These are phyloP conservation scores for Thinocorus orbignyianus DNA, from an alignment of 2,113 vertebrate genomes.

Conservation along the genomic window DNA sequence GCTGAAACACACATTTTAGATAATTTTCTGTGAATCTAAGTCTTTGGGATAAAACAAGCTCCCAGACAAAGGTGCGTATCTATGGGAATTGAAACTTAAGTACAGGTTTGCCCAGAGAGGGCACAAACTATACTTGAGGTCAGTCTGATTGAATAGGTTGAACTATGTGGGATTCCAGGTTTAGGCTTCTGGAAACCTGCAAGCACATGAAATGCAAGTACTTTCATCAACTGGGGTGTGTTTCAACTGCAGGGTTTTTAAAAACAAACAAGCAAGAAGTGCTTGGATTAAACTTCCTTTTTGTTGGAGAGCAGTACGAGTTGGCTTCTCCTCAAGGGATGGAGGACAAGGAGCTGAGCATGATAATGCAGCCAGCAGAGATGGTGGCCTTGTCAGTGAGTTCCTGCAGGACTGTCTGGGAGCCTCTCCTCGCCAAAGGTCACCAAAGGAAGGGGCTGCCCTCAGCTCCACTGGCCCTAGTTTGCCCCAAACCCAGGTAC, in stretches of 20 bases:
- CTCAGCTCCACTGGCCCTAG: neutral
- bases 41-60: neutral
- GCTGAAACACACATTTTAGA: neutral
- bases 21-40: neutral
- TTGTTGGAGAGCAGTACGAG: neutral
- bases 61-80: neutral
- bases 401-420: neutral
- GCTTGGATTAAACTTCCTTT: neutral
- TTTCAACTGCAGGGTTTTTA: neutral
- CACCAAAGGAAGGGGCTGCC: neutral
- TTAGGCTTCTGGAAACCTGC: neutral
- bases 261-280: neutral
- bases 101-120: neutral
- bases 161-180: neutral
- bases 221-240: neutral
- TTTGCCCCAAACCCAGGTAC: neutral
- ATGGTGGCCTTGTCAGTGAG: neutral
- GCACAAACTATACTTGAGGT: neutral
- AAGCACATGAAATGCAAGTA: neutral
- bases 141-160: neutral
- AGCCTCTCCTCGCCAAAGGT: neutral
- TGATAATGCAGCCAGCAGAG: neutral
- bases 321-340: neutral
- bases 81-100: neutral
- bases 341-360: neutral